Evolutionary conservation across 2,888 invertebrate species (phyloP).

Genomic region (Idaea straminata): DNA sequence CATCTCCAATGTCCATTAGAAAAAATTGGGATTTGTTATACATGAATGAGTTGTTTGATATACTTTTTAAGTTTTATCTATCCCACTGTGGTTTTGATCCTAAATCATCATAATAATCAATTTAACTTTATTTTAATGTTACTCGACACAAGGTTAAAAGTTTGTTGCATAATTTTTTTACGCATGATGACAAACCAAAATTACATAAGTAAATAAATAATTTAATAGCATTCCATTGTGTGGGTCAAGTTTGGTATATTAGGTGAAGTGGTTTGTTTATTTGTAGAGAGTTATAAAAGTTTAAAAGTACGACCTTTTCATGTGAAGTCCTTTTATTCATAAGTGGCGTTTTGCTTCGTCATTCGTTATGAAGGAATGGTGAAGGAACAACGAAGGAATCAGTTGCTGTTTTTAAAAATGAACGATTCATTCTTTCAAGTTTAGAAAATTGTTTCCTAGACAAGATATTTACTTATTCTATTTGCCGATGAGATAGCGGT

Average conservation of each 20-base stretch:
- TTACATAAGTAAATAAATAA: conserved; percentile 37
- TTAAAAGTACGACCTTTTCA: too few relatives aligned
- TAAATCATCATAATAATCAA: conserved; percentile 27
- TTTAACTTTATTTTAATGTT: conserved; percentile 24
- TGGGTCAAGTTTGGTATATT: conserved; percentile 39
- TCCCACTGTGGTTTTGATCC: background rate
- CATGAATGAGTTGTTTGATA: too few relatives aligned
- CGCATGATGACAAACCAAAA: conserved; percentile 35
- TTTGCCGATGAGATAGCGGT: too few relatives aligned
- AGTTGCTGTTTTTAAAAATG: too few relatives aligned
- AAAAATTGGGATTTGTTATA: too few relatives aligned
- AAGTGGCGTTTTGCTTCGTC: background rate
- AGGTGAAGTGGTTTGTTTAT: conserved; percentile 3
- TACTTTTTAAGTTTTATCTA: background rate
- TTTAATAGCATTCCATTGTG: conserved; percentile 29
- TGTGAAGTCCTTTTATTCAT: background rate
- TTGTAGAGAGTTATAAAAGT: background rate
- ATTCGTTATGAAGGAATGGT: too few relatives aligned
- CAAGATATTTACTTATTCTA: too few relatives aligned
- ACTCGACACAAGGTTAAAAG: conserved; percentile 49
- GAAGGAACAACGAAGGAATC: too few relatives aligned
- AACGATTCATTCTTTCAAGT: too few relatives aligned
- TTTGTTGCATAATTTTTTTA: conserved; percentile 37
- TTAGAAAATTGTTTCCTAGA: too few relatives aligned
- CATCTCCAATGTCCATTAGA: too few relatives aligned